Evolutionary conservation across 2,888 invertebrate genomes (phyloP), one percentile per base, ranked within the genome.

Genomic region (Pocota personata): DNA sequence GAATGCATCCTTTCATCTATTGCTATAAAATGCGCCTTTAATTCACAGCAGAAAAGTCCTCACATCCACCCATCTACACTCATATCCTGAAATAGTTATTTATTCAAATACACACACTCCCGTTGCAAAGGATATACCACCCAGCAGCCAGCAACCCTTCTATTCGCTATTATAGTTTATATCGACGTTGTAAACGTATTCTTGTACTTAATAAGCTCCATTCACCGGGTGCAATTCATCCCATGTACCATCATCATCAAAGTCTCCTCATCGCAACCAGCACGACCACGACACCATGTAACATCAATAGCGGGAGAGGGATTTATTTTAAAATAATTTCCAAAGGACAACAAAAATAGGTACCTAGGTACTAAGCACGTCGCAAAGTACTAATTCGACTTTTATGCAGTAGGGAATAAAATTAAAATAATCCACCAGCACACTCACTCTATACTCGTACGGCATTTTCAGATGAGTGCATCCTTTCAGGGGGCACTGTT

Each of bases 161-260:
- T n/a, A n/a, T n/a, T n/a, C 7, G 14, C 12, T 37, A 14, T 30
- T 32, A 24, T 24, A 64, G n/a, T 24, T 76, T 14, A 19, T 14
- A 77, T 58, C 37, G 67, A 77, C 35, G 37, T 40, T 71, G 58
- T 67, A 77, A 69, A 60, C 10, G 60, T 78, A 71, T 69, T 78
- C 58, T 64, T 66, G 64, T 72, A 48, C 72, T 50, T 79, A 79
- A 79, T 72, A 66, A 79, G 79, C 79, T 72, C 37, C 48, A 79
- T 79, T 79, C 79, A 79, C 57, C 32, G 48, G 19, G 24, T 50
- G 79, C 72, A 72, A 64, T 50, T 72, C 72, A 66, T 66, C 57
- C 58, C 12, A 37, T 21, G 57, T 72, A 66, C 66, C 72, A 40
- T 72, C 72, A 40, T 66, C 72, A 32, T 66, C 78, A 69, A 77